These are phyloP conservation scores for Poecilia latipinna DNA, from an alignment of 2,113 vertebrate species.

Conservation along the genomic window DNA sequence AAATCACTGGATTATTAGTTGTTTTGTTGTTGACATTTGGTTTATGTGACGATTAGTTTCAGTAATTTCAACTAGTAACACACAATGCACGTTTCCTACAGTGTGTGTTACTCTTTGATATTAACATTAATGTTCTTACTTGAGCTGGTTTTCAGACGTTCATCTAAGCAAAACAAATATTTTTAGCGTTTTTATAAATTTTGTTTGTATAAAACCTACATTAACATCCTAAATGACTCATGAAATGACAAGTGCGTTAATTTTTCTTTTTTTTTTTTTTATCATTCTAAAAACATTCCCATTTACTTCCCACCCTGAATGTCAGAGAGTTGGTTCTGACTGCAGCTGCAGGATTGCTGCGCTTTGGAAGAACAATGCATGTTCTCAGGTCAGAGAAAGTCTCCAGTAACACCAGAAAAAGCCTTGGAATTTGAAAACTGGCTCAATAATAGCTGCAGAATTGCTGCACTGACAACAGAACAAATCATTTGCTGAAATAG, in stretches of 20 bases:
- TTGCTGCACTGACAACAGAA: neutral
- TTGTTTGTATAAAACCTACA: neutral
- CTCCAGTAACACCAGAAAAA: too few relatives aligned
- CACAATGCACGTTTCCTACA: too few relatives aligned
- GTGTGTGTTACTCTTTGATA: too few relatives aligned
- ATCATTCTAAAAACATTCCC: neutral
- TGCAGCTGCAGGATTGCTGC: neutral
- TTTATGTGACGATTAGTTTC: too few relatives aligned
- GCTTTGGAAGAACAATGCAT: neutral
- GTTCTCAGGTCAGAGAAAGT: too few relatives aligned
- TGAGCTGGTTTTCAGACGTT: neutral
- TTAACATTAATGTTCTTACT: too few relatives aligned
- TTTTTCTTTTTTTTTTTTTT: too few relatives aligned
- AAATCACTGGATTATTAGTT: neutral
- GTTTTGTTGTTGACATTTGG: too few relatives aligned
- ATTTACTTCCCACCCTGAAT: neutral
- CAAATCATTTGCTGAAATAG: too few relatives aligned
- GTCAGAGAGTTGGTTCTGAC: too few relatives aligned
- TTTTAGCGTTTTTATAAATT: neutral
- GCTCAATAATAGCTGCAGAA: neutral
- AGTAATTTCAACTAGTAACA: too few relatives aligned
- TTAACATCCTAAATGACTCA: neutral
- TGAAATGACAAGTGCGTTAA: neutral
- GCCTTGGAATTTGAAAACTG: neutral
- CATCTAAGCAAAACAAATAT: neutral